A percentile compares a stretch with the other conserved stretches of the same genome.
Evolutionary conservation across 2,888 invertebrate species (phyloP).

Genomic region (Aquatica leii): DNA sequence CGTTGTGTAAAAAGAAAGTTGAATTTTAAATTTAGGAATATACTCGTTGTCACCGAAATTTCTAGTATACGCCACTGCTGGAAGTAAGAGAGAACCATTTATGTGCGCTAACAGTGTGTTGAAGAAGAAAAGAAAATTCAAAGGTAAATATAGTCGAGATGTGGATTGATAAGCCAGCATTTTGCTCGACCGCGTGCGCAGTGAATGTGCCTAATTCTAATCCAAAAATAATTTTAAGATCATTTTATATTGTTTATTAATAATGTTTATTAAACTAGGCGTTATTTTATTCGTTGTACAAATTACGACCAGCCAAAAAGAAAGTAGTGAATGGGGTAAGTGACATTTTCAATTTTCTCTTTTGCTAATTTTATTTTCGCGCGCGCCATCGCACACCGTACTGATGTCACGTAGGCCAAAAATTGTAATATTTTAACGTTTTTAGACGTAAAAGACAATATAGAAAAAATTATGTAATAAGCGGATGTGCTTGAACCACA

Average conservation of each 20-base stretch:
- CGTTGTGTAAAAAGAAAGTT: too few species aligned
- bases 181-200: slow-evolving; percentile 42
- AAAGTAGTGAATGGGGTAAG: slow-evolving; percentile 54
- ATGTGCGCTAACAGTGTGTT: background rate
- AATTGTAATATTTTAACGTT: slow-evolving; percentile 24
- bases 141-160: slow-evolving; percentile 34
- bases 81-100: background rate
- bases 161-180: slow-evolving; percentile 38
- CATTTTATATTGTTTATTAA: slow-evolving; percentile 28
- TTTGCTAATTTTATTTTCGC: slow-evolving; percentile 46
- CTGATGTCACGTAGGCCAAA: slow-evolving; percentile 46
- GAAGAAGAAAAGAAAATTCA: slow-evolving; percentile 21
- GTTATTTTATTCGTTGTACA: slow-evolving; percentile 46
- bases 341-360: slow-evolving; percentile 34
- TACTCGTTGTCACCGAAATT: too few species aligned
- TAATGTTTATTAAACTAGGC: slow-evolving; percentile 52
- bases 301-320: slow-evolving; percentile 37
- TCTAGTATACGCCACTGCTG: slow-evolving; percentile 26
- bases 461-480: slow-evolving; percentile 15
- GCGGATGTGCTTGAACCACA: background rate
- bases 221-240: slow-evolving; percentile 29
- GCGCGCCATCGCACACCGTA: slow-evolving; percentile 46
- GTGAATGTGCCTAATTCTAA: slow-evolving; percentile 40
- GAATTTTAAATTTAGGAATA: too few species aligned
- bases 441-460: background rate